phyloP scores from a whole-genome alignment of 2,888 invertebrate genomes.

The Apodemia mormo region DNA sequence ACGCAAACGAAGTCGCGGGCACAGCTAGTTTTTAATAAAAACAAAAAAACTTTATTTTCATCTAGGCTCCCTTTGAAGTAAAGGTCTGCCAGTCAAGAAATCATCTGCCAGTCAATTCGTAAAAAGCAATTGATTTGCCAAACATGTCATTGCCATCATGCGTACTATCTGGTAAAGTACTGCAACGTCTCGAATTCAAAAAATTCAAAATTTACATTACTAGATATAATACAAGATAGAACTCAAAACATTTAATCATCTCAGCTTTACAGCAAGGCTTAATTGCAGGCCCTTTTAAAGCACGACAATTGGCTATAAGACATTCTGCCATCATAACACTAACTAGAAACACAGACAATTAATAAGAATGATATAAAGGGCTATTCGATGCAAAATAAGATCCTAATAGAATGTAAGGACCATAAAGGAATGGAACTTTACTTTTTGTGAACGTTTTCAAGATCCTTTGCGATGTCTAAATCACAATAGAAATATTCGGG shows the following conservation, averaged over 20 bases:
- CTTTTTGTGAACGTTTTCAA: neutral
- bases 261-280: neutral
- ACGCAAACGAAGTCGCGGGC: no score
- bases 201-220: no score
- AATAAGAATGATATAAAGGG: constrained; percentile 8
- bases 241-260: neutral
- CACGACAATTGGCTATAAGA: constrained; percentile 9
- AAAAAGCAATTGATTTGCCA: no score
- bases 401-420: neutral
- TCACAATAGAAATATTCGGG: constrained; percentile 8
- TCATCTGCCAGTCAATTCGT: no score
- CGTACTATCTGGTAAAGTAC: no score
- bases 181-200: no score
- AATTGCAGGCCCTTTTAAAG: constrained; percentile 3
- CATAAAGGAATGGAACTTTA: constrained; percentile 6
- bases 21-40: no score
- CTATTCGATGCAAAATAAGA: constrained; percentile 7
- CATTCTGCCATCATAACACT: constrained; percentile 6
- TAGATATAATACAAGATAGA: no score
- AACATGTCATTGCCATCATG: no score
- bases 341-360: constrained; percentile 1
- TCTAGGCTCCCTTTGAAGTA: no score
- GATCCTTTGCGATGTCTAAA: neutral
- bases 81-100: no score
- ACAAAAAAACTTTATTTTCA: no score